Base-by-base conservation (phyloP, 2,113 vertebrate species). In the Peromyscus leucopus region DNA sequence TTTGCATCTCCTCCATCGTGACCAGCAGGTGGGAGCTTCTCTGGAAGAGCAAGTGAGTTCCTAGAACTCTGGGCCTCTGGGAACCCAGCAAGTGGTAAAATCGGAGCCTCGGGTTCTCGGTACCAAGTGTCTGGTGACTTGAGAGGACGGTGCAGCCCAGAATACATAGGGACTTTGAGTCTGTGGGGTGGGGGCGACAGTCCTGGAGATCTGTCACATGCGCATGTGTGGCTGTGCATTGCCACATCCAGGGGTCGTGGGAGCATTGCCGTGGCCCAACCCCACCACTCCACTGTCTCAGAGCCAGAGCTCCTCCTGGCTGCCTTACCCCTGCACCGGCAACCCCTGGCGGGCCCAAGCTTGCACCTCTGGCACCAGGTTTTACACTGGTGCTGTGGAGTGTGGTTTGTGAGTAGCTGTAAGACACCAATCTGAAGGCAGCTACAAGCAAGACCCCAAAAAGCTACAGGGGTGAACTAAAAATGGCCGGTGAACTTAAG, bases 41-140 rank as follows among this genome's bases (percentile, higher is more conserved):
- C 76, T 1, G 78, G 91, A 84, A 28, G 39, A 1, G 0, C 0
- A 28, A 83, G 69, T 9, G 2, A 48, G 55, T 17, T 8, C 57
- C 57, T 57, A 82, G 74, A 31, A 46, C 33, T 90, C 36, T 42
- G 36, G 91, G 19, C 36, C 31, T 72, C 67, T 13, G 74, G 1
- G 72, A 19, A 21, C 1, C 67, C 48, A 69, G 87, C 48, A 24
- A 63, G 2, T 22, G 15, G 28, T 10, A n/a, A 79, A 48, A 21
- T 10, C 3, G 1, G 7, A 0, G 11, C 13, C 8, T 33, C 1
- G 4, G 13, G 74, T 12, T 65, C 31, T 79, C 22, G 46, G 28
- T 36, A 3, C 46, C 3, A 61, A 36, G 57, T 33, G 28, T 51
- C 90, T 8, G 39, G 31, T 48, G 57, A n/a, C 26, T 86, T 83